Evolutionary conservation across 2,113 vertebrate genomes (phyloP).

Genomic region (Himantopus leucocephalus): DNA sequence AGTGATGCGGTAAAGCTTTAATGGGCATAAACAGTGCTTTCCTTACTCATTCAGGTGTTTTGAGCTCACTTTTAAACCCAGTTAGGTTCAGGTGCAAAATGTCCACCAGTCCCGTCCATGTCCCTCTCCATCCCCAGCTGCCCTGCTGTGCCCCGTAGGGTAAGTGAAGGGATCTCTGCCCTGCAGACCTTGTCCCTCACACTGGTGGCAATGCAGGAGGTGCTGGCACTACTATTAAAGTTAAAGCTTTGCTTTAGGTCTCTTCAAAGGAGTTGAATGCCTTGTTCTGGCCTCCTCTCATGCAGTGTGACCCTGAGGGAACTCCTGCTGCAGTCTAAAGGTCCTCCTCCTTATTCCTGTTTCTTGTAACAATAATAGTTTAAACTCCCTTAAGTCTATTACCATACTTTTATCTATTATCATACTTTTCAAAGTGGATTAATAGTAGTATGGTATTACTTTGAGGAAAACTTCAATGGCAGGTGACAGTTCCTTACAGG

Average conservation of each 20-base stretch:
- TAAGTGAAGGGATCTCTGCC: not conserved
- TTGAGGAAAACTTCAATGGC: not conserved
- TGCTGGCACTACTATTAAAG: not conserved
- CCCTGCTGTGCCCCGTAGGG: not conserved
- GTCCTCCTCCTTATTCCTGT: not conserved
- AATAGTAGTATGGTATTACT: not conserved
- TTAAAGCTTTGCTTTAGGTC: not conserved
- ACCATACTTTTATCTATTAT: not conserved
- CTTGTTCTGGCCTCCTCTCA: not conserved
- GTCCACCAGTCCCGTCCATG: accelerated
- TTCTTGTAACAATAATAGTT: not conserved
- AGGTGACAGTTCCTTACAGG: not conserved
- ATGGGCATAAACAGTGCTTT: not conserved
- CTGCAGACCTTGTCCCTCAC: not conserved
- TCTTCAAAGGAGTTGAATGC: not conserved
- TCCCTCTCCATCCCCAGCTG: not conserved
- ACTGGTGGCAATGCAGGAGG: not conserved
- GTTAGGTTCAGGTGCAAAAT: not conserved
- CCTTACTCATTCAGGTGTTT: not conserved
- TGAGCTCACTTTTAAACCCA: not conserved
- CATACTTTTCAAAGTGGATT: not conserved
- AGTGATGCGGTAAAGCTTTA: not conserved
- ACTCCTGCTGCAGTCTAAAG: not conserved
- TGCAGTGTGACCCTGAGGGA: not conserved
- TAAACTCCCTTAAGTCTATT: not conserved